Conservation (phyloP, 1,140 invertebrate species). For the Bombus polaris region DNA sequence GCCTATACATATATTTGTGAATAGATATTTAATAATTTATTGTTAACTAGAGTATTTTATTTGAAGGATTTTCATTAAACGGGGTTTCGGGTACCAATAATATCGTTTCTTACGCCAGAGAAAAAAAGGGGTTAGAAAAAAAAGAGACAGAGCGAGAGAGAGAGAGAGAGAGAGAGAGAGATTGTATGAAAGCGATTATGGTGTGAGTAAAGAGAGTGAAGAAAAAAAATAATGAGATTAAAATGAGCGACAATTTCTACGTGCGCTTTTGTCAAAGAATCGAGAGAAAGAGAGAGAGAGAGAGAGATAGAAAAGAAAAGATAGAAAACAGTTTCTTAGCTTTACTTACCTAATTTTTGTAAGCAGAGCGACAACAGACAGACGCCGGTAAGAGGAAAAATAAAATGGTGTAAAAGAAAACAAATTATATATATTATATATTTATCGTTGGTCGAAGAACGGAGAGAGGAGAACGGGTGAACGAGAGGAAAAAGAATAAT, state of each 20-base stretch:
- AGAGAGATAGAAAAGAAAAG: background rate
- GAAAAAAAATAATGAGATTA: background rate
- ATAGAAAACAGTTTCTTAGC: conserved; percentile 54
- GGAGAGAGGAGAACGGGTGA: conserved; percentile 3
- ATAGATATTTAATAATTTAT: conserved; percentile 83
- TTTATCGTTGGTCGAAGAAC: conserved; percentile 66
- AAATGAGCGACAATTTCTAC: conserved; percentile 18
- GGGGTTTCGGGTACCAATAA: conserved; percentile 74
- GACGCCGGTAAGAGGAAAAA: conserved; percentile 11
- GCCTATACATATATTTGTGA: conserved; percentile 79
- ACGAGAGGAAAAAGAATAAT: conserved; percentile 20
- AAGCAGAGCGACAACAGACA: conserved; percentile 42
- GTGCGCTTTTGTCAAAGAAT: conserved; percentile 40
- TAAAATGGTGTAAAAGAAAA: conserved; percentile 22
- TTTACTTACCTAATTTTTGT: conserved; percentile 62
- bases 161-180: background rate
- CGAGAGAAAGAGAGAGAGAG: conserved; percentile 19
- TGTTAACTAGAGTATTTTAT: conserved; percentile 79
- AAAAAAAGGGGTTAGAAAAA: background rate
- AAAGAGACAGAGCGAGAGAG: conserved; percentile 1
- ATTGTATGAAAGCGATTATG: background rate
- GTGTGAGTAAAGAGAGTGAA: background rate
- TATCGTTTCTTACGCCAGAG: conserved; percentile 67
- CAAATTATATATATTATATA: conserved; percentile 65
- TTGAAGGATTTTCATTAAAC: conserved; percentile 70